Evolutionary conservation across 2,888 invertebrate species (phyloP).

Genomic region (Nineta flava): DNA sequence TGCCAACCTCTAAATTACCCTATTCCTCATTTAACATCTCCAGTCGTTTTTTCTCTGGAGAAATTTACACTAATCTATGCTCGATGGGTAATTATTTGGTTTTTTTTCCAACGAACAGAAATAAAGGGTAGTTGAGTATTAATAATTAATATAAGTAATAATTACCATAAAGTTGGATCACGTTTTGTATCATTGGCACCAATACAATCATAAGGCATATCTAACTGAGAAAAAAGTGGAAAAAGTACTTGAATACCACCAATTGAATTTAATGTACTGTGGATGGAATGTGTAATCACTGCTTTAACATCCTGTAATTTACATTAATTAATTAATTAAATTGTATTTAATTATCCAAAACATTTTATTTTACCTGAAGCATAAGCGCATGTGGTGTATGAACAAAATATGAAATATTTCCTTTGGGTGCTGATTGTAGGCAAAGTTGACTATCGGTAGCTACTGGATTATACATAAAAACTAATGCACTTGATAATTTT

Average conservation of each 20-base stretch:
- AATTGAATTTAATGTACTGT: constrained; percentile 96
- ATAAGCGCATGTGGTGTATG: constrained; percentile 99
- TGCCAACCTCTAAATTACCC: too few species aligned
- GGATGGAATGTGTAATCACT: constrained; percentile 97
- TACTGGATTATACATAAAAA: constrained; percentile 99
- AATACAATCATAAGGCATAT: constrained; percentile 73
- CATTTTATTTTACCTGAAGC: constrained; percentile 59
- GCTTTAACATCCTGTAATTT: constrained; percentile 88
- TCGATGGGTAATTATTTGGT: too few species aligned
- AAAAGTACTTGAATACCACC: constrained; percentile 97
- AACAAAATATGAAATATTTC: constrained; percentile 93
- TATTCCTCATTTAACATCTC: too few species aligned
- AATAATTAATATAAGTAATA: constrained; percentile 9
- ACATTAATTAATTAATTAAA: constrained; percentile 2
- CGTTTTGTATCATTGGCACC: constrained; percentile 61
- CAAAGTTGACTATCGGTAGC: constrained; percentile 98
- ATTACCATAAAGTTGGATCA: constrained; percentile 79
- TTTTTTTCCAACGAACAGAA: too few species aligned
- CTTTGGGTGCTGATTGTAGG: constrained; percentile 95
- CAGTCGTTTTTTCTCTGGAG: too few species aligned
- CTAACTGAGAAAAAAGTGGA: constrained; percentile 94
- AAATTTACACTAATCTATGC: too few species aligned
- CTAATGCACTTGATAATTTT: constrained; percentile 88
- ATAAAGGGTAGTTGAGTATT: too few species aligned
- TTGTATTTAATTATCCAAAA: not conserved